Conservation (phyloP, 2,888 invertebrate genomes). For the Punctoribates punctum region DNA sequence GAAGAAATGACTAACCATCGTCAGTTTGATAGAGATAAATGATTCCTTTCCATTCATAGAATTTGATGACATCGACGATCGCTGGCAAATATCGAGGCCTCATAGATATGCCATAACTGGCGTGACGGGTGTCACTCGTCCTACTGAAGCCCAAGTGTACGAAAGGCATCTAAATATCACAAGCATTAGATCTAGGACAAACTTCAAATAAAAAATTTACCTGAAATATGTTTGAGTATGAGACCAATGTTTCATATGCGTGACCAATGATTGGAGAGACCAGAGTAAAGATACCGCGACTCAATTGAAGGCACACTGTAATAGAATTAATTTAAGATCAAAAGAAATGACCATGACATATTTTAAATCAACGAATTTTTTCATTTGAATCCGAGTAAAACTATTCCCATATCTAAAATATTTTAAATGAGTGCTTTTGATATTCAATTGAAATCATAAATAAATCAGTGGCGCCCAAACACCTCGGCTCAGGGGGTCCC, state of each 20-base stretch:
- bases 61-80: slow-evolving; percentile 86
- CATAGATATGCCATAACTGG: slow-evolving; percentile 72
- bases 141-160: slow-evolving; percentile 77
- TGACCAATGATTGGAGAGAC: slow-evolving; percentile 85
- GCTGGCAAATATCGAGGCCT: slow-evolving; percentile 93
- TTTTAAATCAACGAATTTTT: background rate
- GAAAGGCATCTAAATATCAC: slow-evolving; percentile 67
- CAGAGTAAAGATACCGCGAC: slow-evolving; percentile 82
- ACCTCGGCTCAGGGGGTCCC: too few relatives aligned
- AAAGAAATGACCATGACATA: background rate
- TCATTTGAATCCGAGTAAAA: background rate
- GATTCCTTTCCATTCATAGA: slow-evolving; percentile 84
- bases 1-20: slow-evolving; percentile 65
- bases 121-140: slow-evolving; percentile 56
- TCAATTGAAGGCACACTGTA: slow-evolving; percentile 85
- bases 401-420: too few relatives aligned
- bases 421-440: too few relatives aligned
- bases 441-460: too few relatives aligned
- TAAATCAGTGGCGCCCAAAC: too few relatives aligned
- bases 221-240: slow-evolving; percentile 90
- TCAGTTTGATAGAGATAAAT: slow-evolving; percentile 87
- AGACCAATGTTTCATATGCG: slow-evolving; percentile 89
- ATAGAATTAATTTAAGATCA: background rate
- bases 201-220: slow-evolving; percentile 32
- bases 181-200: background rate